Base-by-base conservation (phyloP, 2,113 vertebrate genomes). In the Heloderma charlesbogerti region DNA sequence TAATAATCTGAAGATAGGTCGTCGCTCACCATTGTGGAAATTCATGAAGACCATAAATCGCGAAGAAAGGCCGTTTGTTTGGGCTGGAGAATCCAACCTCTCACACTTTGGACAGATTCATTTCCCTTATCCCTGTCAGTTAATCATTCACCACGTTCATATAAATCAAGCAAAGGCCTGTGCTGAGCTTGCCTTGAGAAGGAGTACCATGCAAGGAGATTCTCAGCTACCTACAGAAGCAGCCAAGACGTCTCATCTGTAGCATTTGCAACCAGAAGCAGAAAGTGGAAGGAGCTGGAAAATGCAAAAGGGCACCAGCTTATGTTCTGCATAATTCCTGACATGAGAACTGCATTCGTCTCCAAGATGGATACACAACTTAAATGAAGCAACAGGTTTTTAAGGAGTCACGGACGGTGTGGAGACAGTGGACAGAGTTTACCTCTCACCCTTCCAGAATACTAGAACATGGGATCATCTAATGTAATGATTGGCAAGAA, bases 81-180 rank as follows among this genome's bases (percentile, higher is more conserved):
- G 78, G 78, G 37, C 18, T 51, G 78, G 66, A 89, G 88, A 89
- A 81, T 81, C 88, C 88, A 81, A 54, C 77, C 88, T 89, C 63
- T 89, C 34, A 31, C 31, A 40, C 34, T 27, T 78, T 31, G 63
- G 88, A 89, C 78, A 81, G 78, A 89, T 89, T 89, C 88, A 89
- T 89, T 89, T 89, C 78, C 63, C 25, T 37, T 54, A 89, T 89
- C 88, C 86, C 88, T 71, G 78, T 81, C 88, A 54, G 78, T 89
- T 89, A 89, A 89, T 89, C 88, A 89, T 81, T 89, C 88, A 40
- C 66, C 78, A 54, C 16, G 34, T 89, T 82, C 63, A 4, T 48
- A 71, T 89, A 81, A 82, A 89, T 89, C 88, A 81, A 29, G 34
- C 31, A 34, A 89, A 37, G 77, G 60, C 57, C 72, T 4, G 25